A percentile compares a stretch with the other conserved stretches of the same genome.
Conservation (phyloP, 2,888 invertebrate species). For the Lasius platythorax region DNA sequence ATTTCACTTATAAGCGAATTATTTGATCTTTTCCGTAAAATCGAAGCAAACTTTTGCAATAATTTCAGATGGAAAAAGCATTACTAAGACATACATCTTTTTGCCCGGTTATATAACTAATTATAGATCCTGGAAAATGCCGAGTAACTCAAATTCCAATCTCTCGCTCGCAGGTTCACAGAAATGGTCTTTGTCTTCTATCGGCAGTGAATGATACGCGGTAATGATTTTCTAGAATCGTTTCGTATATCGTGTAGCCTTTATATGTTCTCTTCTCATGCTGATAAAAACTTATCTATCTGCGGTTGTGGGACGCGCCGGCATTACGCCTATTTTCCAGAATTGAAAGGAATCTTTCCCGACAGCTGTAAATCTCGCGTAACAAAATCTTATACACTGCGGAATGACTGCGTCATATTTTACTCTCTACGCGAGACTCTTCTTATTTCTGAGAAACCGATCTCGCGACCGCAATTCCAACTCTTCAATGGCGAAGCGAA, state of each 20-base stretch:
- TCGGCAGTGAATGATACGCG: conserved; percentile 16
- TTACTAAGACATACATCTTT: conserved; percentile 7
- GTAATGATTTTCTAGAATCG: conserved; percentile 34
- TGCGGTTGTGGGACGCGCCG: conserved; percentile 12
- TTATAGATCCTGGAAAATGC: conserved; percentile 47
- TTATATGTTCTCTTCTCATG: background rate
- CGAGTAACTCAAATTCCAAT: conserved; percentile 52
- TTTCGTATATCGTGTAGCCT: conserved; percentile 28
- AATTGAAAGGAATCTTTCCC: background rate
- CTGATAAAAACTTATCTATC: conserved; percentile 56
- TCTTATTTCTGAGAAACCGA: background rate
- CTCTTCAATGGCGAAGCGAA: background rate
- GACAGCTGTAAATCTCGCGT: background rate
- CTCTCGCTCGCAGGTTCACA: conserved; percentile 68
- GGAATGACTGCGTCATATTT: background rate
- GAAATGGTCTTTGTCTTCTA: conserved; percentile 65
- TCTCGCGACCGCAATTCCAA: background rate
- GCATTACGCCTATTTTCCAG: background rate
- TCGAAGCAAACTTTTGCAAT: background rate
- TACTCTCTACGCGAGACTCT: background rate
- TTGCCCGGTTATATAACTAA: conserved; percentile 29
- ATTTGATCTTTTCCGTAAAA: too few relatives aligned
- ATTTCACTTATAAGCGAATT: too few relatives aligned
- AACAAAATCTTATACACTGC: background rate
- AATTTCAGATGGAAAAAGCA: background rate